Conservation (phyloP, 1,140 invertebrate species). For the Lordiphosa clarofinis region DNA sequence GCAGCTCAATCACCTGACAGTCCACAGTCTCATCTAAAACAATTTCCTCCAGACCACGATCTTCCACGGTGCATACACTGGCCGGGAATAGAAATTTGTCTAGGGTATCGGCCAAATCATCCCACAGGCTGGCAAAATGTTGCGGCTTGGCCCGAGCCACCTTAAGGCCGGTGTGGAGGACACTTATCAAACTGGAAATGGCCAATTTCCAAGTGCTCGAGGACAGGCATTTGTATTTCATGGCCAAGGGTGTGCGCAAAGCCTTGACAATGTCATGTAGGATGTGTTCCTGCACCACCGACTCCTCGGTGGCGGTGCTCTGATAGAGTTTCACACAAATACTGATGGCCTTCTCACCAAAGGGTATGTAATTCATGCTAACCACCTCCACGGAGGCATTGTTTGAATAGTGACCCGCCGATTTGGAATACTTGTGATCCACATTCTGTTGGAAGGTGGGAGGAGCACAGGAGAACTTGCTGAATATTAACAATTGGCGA, state of each 20-base stretch:
- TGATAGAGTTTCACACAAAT: slow-evolving; percentile 92
- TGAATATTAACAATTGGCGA: slow-evolving; percentile 87
- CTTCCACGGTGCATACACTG: slow-evolving; percentile 81
- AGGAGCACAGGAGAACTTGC: slow-evolving; percentile 86
- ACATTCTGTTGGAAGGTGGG: slow-evolving; percentile 83
- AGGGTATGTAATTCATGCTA: slow-evolving; percentile 93
- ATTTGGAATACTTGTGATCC: slow-evolving; percentile 72
- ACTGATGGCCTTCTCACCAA: slow-evolving; percentile 90
- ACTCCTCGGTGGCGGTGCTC: slow-evolving; percentile 86
- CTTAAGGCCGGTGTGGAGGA: slow-evolving; percentile 92
- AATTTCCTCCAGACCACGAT: slow-evolving; percentile 89
- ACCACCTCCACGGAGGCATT: slow-evolving; percentile 85
- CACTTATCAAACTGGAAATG: slow-evolving; percentile 88
- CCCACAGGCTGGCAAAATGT: slow-evolving; percentile 89
- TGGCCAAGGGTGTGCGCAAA: slow-evolving; percentile 86
- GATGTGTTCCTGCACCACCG: slow-evolving; percentile 88
- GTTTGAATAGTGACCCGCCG: slow-evolving; percentile 65
- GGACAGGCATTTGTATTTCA: slow-evolving; percentile 92
- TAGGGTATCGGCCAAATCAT: slow-evolving; percentile 89
- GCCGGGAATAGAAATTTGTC: slow-evolving; percentile 95
- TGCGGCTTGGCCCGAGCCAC: slow-evolving; percentile 89
- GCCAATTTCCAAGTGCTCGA: slow-evolving; percentile 93
- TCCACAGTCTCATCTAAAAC: slow-evolving; percentile 91
- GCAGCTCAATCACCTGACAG: slow-evolving; percentile 92
- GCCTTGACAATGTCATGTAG: slow-evolving; percentile 88